Conservation (phyloP, 1,140 invertebrate genomes). For the Chionoecetes opilio region DNA sequence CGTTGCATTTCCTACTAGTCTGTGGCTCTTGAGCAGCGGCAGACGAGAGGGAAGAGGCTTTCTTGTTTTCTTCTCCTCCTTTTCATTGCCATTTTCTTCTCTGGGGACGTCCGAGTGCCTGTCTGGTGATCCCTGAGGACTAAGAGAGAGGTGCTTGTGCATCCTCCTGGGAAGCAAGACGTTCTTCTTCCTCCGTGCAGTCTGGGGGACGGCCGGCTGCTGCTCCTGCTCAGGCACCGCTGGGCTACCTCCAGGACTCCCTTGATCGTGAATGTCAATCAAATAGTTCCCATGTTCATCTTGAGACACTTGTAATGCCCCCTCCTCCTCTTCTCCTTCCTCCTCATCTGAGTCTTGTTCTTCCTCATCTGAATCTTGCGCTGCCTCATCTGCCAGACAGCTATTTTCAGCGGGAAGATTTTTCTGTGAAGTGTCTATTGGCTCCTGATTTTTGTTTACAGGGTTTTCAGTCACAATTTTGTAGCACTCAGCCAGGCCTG, state of each 20-base stretch:
- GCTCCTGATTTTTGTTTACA: background rate
- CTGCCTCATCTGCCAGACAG: background rate
- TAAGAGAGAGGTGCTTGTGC: constrained; percentile 56
- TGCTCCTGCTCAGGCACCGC: background rate
- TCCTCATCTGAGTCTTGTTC: constrained; percentile 5
- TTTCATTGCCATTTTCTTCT: background rate
- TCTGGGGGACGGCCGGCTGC: background rate
- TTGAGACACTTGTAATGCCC: constrained; percentile 57
- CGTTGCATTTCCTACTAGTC: constrained; percentile 64
- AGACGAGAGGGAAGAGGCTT: background rate
- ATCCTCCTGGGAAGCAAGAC: constrained; percentile 60
- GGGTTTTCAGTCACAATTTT: constrained; percentile 41
- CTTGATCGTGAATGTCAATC: constrained; percentile 56
- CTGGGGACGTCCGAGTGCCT: too few species aligned
- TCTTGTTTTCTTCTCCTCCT: background rate
- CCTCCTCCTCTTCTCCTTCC: constrained; percentile 63
- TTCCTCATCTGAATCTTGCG: background rate
- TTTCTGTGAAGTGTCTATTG: background rate
- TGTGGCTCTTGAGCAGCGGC: background rate
- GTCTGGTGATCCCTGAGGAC: background rate
- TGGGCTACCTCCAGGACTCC: background rate
- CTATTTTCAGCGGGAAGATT: too few species aligned
- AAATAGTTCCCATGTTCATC: constrained; percentile 73
- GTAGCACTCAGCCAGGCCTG: constrained; percentile 56
- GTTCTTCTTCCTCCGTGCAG: constrained; percentile 64